Base-by-base conservation (phyloP, 2,113 vertebrate species). In the Poicephalus meyeri region DNA sequence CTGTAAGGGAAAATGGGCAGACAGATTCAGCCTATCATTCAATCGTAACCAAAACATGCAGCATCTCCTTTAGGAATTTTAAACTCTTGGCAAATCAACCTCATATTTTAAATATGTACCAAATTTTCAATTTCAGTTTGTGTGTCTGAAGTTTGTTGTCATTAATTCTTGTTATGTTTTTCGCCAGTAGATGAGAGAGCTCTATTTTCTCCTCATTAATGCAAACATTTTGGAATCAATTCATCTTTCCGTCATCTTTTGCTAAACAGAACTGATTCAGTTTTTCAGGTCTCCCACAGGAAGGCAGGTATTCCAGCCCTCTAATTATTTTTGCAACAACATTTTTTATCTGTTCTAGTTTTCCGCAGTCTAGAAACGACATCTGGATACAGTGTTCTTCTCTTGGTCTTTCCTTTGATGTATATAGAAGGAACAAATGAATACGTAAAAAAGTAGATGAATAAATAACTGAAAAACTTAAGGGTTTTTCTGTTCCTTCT, bases 151-250 rank as follows among this genome's bases (percentile, higher is more conserved):
- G 47, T 53, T 61, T 77, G 47, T 42, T 95, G 70, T 82, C 35
- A 65, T 94, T 92, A 89, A 76, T 95, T 87, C 52, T 87, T 80
- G 56, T 69, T 89, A 93, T 17, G 16, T 28, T 89, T 68, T 82
- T 85, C 61, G 72, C 31, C 11, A 11, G 21, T 61, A 91, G 44
- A 74, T 80, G 60, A 88, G 49, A 91, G 50, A 84, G 29, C 39
- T 92, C 56, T 89, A 56, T 95, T 94, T 95, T 92, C 61, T 94
- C 47, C 70, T 94, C 52, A 89, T 91, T 91, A 92, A 37, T 0
- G 0, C 46, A 91, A 94, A 85, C 41, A 26, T 65, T 86, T 83
- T 84, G 56, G 50, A 85, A 76, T 76, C 61, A 92, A 58, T 92
- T 91, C 2, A 82, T 28, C 35, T 71, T 56, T 87, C 83, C 44